Evolutionary conservation across 2,888 invertebrate species (phyloP).

Genomic region (Eupithecia vulgata): DNA sequence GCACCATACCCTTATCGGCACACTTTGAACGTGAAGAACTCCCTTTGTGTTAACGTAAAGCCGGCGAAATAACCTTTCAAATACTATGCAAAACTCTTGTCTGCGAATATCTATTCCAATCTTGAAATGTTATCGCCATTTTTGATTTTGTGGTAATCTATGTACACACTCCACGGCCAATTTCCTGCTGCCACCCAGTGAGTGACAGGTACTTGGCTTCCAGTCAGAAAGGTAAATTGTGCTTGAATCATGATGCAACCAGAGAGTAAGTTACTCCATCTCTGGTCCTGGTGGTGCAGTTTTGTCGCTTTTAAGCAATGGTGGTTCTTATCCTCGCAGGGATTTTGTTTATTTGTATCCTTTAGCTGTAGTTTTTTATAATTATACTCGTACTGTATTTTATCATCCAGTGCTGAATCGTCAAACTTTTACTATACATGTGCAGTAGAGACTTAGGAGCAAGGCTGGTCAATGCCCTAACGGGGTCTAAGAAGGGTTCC

Average conservation of each 20-base stretch:
- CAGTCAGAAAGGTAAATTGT: not conserved
- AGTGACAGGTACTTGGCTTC: not conserved
- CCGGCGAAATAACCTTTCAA: not conserved
- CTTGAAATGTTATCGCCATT: not conserved
- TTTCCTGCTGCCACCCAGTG: not conserved
- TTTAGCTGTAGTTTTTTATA: slow-evolving; percentile 55
- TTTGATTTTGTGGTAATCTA: not conserved
- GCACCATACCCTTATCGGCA: not conserved
- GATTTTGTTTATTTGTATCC: slow-evolving; percentile 66
- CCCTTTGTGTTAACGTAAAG: not conserved
- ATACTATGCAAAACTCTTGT: not conserved
- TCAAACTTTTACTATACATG: not conserved
- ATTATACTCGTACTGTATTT: slow-evolving; percentile 36
- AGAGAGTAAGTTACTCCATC: slow-evolving; percentile 27
- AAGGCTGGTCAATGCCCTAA: not conserved
- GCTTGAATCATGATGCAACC: not conserved
- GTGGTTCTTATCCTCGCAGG: slow-evolving; percentile 66
- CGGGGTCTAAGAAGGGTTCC: not conserved
- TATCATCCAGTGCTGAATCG: slow-evolving; percentile 5
- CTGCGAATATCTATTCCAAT: not conserved
- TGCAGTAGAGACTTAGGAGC: not conserved
- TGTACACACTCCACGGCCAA: not conserved
- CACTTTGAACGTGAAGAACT: not conserved
- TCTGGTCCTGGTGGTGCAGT: slow-evolving; percentile 45
- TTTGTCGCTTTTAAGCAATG: slow-evolving; percentile 50